A percentile compares a stretch with the other conserved stretches of the same genome.
Conservation (phyloP, 1,140 invertebrate species). For the Argopecten irradians region DNA sequence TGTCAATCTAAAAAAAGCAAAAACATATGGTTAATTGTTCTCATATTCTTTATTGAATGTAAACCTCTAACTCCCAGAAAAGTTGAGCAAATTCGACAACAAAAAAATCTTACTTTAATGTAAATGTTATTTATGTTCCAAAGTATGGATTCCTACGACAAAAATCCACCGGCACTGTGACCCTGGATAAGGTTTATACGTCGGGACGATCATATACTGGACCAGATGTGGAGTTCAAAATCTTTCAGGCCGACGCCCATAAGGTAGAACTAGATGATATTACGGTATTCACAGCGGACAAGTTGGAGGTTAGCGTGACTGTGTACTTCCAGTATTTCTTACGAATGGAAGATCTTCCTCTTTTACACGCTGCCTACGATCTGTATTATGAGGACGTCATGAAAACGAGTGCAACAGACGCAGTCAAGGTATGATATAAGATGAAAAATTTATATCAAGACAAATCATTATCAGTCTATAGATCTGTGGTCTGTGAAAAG, state of each 20-base stretch:
- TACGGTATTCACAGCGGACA: neutral
- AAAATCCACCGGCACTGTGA: neutral
- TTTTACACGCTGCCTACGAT: slow-evolving; percentile 66
- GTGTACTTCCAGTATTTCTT: slow-evolving; percentile 68
- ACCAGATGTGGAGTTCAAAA: neutral
- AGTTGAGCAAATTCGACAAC: neutral
- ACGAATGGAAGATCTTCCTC: slow-evolving; percentile 58
- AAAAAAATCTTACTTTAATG: neutral
- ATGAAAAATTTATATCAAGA: neutral
- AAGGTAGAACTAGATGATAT: neutral
- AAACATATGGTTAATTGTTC: neutral
- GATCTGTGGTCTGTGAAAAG: neutral
- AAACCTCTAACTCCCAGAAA: neutral
- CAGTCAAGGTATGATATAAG: slow-evolving; percentile 63
- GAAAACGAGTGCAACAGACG: slow-evolving; percentile 64
- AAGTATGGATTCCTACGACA: neutral
- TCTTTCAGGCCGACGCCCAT: neutral
- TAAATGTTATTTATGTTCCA: neutral
- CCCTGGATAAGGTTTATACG: neutral
- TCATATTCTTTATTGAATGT: neutral
- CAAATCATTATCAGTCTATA: neutral
- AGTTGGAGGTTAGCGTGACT: slow-evolving; percentile 27
- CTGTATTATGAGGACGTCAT: slow-evolving; percentile 66
- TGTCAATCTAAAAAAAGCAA: neutral
- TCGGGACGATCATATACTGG: neutral